These are phyloP conservation scores for Phaedon cochleariae DNA, from an alignment of 2,888 invertebrate genomes.

Conservation along the genomic window DNA sequence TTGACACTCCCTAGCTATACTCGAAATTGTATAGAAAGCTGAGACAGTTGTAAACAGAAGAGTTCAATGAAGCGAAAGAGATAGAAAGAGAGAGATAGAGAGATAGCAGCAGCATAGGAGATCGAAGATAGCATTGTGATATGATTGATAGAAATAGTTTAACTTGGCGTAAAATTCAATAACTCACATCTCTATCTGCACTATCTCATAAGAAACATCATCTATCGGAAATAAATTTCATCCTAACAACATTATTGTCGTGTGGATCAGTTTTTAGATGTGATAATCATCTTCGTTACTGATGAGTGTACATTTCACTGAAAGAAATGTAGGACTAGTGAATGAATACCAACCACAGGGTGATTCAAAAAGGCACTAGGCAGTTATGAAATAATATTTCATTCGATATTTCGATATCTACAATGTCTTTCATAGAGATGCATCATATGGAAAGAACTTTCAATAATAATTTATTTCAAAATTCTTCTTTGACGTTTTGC, in stretches of 20 bases:
- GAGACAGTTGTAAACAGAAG: neutral
- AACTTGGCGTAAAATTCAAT: conserved; percentile 10
- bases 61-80: neutral
- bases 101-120: neutral
- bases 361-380: too few relatives aligned
- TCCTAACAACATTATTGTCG: conserved; percentile 23
- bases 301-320: neutral
- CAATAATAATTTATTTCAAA: too few relatives aligned
- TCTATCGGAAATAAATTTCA: conserved; percentile 29
- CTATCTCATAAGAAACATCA: conserved; percentile 16
- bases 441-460: too few relatives aligned
- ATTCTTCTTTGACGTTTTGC: too few relatives aligned
- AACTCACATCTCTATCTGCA: conserved; percentile 17
- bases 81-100: neutral
- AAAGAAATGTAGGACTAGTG: neutral
- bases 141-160: conserved; percentile 21
- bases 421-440: too few relatives aligned
- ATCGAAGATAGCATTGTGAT: conserved; percentile 19
- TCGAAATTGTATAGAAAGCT: neutral
- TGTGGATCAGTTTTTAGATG: conserved; percentile 3
- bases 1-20: neutral
- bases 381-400: too few relatives aligned
- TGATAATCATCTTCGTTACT: neutral
- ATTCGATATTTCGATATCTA: too few relatives aligned
- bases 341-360: neutral